Evolutionary conservation across 2,113 vertebrate genomes (phyloP).

Genomic region (Megaleporinus macrocephalus): DNA sequence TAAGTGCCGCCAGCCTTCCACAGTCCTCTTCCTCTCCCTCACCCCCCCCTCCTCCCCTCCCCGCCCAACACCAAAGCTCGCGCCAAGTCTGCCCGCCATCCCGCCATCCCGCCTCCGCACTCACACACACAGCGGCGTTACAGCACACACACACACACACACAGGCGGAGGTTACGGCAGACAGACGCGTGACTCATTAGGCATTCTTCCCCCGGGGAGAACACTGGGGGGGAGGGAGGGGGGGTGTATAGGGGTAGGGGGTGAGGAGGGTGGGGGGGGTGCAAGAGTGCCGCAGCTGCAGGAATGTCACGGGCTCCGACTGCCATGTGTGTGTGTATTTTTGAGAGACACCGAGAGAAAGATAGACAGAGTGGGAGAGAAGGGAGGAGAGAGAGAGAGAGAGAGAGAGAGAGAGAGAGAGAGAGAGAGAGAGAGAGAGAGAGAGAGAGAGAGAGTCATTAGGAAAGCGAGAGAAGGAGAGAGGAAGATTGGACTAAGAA

Average conservation of each 20-base stretch:
- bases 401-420: too few species aligned
- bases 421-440: too few species aligned
- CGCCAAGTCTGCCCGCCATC: slow-evolving; percentile 75
- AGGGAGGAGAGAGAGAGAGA: too few species aligned
- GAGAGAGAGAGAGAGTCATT: too few species aligned
- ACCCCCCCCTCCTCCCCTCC: slow-evolving; percentile 21
- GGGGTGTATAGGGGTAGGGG: slow-evolving; percentile 71
- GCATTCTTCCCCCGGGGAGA: slow-evolving; percentile 82
- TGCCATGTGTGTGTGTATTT: slow-evolving; percentile 62
- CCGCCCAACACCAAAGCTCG: slow-evolving; percentile 61
- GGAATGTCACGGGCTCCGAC: slow-evolving; percentile 81
- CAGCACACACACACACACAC: slow-evolving; percentile 63
- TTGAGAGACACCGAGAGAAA: neutral
- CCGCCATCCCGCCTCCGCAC: slow-evolving; percentile 70
- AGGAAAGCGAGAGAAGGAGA: too few species aligned
- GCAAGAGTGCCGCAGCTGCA: slow-evolving; percentile 77
- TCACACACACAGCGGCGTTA: slow-evolving; percentile 46
- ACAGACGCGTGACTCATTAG: slow-evolving; percentile 87
- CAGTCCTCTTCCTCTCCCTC: slow-evolving; percentile 25
- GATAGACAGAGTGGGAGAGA: too few species aligned
- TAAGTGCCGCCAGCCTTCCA: slow-evolving; percentile 62
- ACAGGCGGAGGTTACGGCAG: slow-evolving; percentile 79
- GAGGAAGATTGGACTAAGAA: too few species aligned
- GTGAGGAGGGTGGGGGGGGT: slow-evolving; percentile 37
- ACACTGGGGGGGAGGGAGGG: slow-evolving; percentile 73